Base-by-base conservation (phyloP, 2,888 invertebrate species). In the Formica aserva region DNA sequence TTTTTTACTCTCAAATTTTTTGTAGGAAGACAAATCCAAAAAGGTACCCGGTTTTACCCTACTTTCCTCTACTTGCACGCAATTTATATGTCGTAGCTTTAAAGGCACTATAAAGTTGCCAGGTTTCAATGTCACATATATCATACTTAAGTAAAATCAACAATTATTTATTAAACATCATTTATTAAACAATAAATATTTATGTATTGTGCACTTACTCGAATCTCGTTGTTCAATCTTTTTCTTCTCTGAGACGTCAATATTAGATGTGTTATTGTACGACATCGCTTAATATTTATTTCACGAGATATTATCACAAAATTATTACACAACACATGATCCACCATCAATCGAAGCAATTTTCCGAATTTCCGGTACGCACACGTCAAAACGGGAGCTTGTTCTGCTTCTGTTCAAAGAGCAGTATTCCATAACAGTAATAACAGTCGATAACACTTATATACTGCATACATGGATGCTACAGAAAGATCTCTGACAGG, bases 131-230 rank as follows among this genome's bases (percentile, higher is more conserved):
- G 13, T 32, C 32, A 63, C 3, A 3, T 32, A 60, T 29, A 8
- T 32, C 38, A 52, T n/a, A 67, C 2, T 35, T 15, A 0, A 62
- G 5, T 3, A 65, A 65, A 75, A 48, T 3, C 9, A 2, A 52
- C 0, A 26, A 11, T 13, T 3, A 0, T 8, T 57, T 29, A 32
- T 6, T 5, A 32, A 32, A 32, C 32, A 32, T 32, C 32, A 32
- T 5, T 32, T 32, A 32, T 32, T 32, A 32, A 32, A 32, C 32
- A 4, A 62, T 29, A 55, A 77, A 29, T 41, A 26, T 65, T 66
- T 41, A 48, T 18, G 41, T 15, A 41, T 41, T 9, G 15, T 26
- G 5, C 29, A 75, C 88, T 88, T 80, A 91, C 91, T 77, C 6
- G 71, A 35, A 63, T 86, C 55, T 63, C 75, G 83, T 45, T 48